Conservation (phyloP, 1,140 invertebrate genomes). For the Zaprionus nigranus region DNA sequence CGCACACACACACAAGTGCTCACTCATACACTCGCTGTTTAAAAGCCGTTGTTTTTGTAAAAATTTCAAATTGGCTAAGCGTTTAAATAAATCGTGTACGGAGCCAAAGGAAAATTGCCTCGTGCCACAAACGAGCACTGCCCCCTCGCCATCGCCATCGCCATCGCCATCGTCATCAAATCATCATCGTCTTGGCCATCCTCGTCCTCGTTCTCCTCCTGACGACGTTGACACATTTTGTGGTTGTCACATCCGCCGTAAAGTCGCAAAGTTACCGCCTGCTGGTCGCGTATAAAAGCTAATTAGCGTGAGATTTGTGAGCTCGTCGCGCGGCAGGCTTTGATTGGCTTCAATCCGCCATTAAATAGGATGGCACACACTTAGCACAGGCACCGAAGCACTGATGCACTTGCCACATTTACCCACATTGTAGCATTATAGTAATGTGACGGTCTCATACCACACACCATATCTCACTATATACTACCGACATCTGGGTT, state of each 20-base stretch:
- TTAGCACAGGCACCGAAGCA: constrained; percentile 2
- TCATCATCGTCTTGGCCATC: not conserved
- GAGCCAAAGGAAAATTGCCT: constrained; percentile 64
- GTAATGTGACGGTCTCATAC: not conserved
- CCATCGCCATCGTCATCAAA: not conserved
- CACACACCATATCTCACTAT: constrained; percentile 12
- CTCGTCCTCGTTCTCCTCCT: not conserved
- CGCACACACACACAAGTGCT: not conserved
- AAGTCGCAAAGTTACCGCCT: constrained; percentile 60
- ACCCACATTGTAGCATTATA: not conserved
- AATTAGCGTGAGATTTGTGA: constrained; percentile 76
- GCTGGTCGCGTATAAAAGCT: constrained; percentile 67
- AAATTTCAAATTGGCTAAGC: constrained; percentile 33
- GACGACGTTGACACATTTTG: constrained; percentile 43
- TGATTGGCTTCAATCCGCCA: constrained; percentile 63
- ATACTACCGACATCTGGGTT: not conserved
- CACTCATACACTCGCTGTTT: not conserved
- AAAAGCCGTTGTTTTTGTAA: constrained; percentile 24
- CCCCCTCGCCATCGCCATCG: not conserved
- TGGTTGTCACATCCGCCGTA: constrained; percentile 40
- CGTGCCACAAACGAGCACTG: constrained; percentile 7
- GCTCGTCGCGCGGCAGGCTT: constrained; percentile 51
- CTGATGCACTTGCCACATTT: not conserved
- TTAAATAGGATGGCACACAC: constrained; percentile 51
- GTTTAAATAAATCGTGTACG: constrained; percentile 66